phyloP scores from a whole-genome alignment of 2,888 invertebrate genomes.

The Oscheius sp. region DNA sequence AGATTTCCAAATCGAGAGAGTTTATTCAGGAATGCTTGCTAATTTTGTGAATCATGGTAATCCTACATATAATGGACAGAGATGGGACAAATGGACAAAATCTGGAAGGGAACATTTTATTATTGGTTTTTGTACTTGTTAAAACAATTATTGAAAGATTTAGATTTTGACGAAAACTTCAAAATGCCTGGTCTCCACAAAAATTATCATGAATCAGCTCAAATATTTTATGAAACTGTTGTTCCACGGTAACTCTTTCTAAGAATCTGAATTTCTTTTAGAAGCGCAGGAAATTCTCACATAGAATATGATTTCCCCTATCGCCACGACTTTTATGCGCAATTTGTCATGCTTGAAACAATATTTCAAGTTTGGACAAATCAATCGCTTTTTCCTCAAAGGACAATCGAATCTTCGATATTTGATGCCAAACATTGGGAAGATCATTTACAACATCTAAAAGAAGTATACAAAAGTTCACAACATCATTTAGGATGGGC shows the following conservation, averaged over 20 bases:
- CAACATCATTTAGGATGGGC: no score
- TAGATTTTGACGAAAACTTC: conserved; percentile 10
- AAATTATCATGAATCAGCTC: background rate
- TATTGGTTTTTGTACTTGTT: conserved; percentile 24
- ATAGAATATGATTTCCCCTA: no score
- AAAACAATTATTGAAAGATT: background rate
- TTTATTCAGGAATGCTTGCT: conserved; percentile 39
- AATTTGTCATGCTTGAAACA: no score
- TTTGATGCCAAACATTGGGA: no score
- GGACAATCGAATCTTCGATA: no score
- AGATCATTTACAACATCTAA: no score
- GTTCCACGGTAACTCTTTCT: background rate
- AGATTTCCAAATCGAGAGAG: conserved; percentile 29
- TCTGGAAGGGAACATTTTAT: conserved; percentile 34
- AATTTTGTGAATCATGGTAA: conserved; percentile 38
- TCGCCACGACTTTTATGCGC: no score
- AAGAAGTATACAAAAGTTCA: no score
- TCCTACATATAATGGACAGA: conserved; percentile 25
- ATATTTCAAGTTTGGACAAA: no score
- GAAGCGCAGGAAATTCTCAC: background rate
- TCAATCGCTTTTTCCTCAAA: no score
- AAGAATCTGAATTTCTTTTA: background rate
- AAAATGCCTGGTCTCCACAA: background rate
- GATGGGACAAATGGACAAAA: conserved; percentile 28
- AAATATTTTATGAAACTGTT: background rate